Base-by-base conservation (phyloP, 2,797 vertebrate genomes). In the Leucoraja ocellata region DNA sequence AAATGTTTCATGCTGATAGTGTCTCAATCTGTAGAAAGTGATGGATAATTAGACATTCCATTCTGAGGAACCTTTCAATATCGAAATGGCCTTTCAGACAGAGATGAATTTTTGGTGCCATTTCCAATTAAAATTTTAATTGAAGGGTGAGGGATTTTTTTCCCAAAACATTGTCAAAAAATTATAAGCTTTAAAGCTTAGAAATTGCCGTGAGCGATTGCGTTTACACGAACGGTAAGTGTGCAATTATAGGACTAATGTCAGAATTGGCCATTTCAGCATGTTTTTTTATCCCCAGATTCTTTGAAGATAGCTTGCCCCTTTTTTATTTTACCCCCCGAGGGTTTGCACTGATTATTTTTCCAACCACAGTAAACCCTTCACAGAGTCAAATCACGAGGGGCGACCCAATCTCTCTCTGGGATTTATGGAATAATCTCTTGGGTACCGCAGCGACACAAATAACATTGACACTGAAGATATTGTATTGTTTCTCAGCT, bases 41-140 rank as follows among this genome's bases (percentile, higher is more conserved):
- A 92, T 54, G 90, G 23, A 76, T 92, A 73, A 92, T 92, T 92
- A 92, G 73, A 76, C 76, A 73, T 39, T 92, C 73, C 73, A 92
- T 76, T 76, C 46, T 76, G 68, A 74, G 90, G 14, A 76, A 74
- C 71, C 36, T 16, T 73, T 76, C 46, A 46, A 39, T 54, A 76
- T 92, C 90, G 39, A 92, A 71, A 74, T 91, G 68, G 73, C 71
- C 39, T 76, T 92, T 92, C 68, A 74, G 90, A 28, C 90, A 73
- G 73, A 92, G 90, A 92, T 92, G 90, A 39, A 92, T 92, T 74
- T 63, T 76, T 76, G 71, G 71, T 92, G 90, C 90, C 71, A 23
- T 74, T 46, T 92, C 46, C 90, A 92, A 92, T 92, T 92, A 92
- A 92, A 92, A 92, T 76, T 92, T 92, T 92, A 92, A 92, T 92